Base-by-base conservation (phyloP, 2,888 invertebrate genomes). In the Calliphora vomitoria region DNA sequence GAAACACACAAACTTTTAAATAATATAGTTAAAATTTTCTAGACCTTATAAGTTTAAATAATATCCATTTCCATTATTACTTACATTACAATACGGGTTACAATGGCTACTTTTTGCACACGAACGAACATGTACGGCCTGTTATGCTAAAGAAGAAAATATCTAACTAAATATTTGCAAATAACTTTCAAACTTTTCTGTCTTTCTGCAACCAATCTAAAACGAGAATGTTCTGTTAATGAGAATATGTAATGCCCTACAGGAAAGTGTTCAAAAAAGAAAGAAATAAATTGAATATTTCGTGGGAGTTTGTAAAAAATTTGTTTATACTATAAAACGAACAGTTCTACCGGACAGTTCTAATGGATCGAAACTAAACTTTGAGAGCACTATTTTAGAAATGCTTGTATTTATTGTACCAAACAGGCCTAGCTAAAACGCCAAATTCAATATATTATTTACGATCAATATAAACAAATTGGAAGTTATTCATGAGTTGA, bases 21-120 rank as follows among this genome's bases (percentile, higher is more conserved):
- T 81, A 82, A 75, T 86, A 79, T 76, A 83, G 86, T 81, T 87
- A 81, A 87, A 79, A 83, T 87, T 80, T 71, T 87, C 76, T 13
- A 41, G 35, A 64, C 86, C 83, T 80, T 87, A 87, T 80, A 83
- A 82, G 86, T 82, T 55, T 50, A 75, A 75, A 75, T 80, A 69
- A 69, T 80, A 83, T 83, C 83, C 83, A 87, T 87, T 83, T 80
- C 60, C 83, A 82, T 53, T 64, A 60, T 60, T 72, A 60, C n/a
- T 55, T 68, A 15, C 25, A 44, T 41, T 55, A 35, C 69, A 81
- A 71, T 62, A 62, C 71, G 41, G 50, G 13, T 79, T 6, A 35
- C 60, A 69, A 69, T 79, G 58, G 38, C 47, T 1, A 25, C 11
- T 35, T 60, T 55, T 55, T 44, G 11, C 15, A 31, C 60, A 50